phyloP scores from a whole-genome alignment of 2,888 invertebrate genomes.

The Agrochola lota region DNA sequence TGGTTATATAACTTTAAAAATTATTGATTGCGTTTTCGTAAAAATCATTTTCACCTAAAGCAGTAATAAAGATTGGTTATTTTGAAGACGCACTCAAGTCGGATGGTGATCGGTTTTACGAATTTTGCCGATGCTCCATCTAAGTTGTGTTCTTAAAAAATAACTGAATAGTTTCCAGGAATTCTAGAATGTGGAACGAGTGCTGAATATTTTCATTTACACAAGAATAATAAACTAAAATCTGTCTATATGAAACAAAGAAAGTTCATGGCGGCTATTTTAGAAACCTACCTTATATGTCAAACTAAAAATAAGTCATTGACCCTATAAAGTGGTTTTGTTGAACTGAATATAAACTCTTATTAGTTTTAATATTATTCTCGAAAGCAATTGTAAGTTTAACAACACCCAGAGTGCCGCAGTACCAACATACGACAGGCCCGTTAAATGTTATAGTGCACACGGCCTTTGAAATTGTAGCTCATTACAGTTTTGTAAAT shows the following conservation, averaged over 20 bases:
- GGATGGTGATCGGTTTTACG: too few relatives aligned
- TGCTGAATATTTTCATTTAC: neutral
- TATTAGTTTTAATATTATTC: constrained; percentile 29
- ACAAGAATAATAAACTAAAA: neutral
- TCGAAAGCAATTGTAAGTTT: constrained; percentile 36
- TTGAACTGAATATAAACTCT: constrained; percentile 9
- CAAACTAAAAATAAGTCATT: constrained; percentile 6
- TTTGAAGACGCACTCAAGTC: too few relatives aligned
- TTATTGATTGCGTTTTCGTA: too few relatives aligned
- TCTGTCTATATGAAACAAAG: neutral
- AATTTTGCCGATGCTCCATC: too few relatives aligned
- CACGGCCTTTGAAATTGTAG: constrained; percentile 6
- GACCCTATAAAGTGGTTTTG: neutral
- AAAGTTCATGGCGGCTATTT: neutral
- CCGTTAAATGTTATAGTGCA: constrained; percentile 13
- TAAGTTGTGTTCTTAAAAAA: too few relatives aligned
- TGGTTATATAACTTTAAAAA: too few relatives aligned
- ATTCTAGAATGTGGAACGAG: neutral
- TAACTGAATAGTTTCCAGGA: neutral
- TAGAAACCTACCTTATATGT: neutral
- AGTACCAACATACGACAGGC: neutral
- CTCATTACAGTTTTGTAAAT: neutral
- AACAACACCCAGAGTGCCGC: neutral
- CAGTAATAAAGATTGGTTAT: too few relatives aligned
- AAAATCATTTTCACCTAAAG: too few relatives aligned